Evolutionary conservation across 1,140 invertebrate species (phyloP), one percentile per base, ranked within the genome.

Genomic region (Notospermus geniculatus): DNA sequence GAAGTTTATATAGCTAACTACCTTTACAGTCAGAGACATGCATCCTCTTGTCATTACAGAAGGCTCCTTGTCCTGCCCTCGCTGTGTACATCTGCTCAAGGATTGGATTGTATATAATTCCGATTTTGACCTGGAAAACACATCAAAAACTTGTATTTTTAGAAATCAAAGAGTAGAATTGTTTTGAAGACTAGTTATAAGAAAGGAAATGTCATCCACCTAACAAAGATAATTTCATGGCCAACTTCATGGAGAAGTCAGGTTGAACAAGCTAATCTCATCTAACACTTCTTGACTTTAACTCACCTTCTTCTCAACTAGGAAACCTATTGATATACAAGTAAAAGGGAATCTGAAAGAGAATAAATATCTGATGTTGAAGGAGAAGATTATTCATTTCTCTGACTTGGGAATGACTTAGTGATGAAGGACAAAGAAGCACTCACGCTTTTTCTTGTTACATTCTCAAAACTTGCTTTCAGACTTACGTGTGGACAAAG

Each of bases 101-200:
- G 41, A 95, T 85, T 1, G 95, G 94, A 83, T 96, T 95, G 74
- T 91, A 98, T 29, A 99, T 87, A 50, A 97, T 88, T 17, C 90
- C 83, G 27, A 82, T 74, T 68, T 91, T 87, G 69, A 88, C 73
- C 79, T 82, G 65, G 46, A 57, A 54, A n/a, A 7, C 15, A 7
- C 32, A 36, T 36, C 5, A 15, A 36, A 15, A 36, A 36, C 32
- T 7, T 4, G 15, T 36, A 36, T 36, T 7, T 7, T 7, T 15
- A 36, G 15, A 15, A 36, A 36, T 36, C 5, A 36, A 36, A 36
- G 15, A 36, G n/a, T n/a, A n/a, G n/a, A n/a, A n/a, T n/a, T n/a
- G n/a, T n/a, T n/a, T n/a, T n/a, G n/a, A 36, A 36, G 32, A 36
- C 5, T 36, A 36, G 32, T 36, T 36, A 7, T 15, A 7, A 7